A percentile compares a stretch with the other conserved stretches of the same genome.
Evolutionary conservation across 2,888 invertebrate species (phyloP).

Genomic region (Nomada hirtipes): DNA sequence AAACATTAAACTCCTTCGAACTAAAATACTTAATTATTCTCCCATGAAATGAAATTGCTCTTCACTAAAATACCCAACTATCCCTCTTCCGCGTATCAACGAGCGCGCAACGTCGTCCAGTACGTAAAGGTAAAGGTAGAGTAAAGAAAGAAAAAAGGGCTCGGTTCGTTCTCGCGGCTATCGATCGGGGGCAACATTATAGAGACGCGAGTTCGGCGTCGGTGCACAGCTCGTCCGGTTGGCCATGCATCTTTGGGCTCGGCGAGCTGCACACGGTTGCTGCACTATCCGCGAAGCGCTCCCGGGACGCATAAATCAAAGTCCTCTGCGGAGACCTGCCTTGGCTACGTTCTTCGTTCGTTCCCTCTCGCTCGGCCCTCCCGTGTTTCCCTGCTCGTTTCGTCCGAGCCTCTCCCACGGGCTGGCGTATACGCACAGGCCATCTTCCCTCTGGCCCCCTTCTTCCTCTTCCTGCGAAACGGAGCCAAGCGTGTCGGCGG

Average conservation of each 20-base stretch:
- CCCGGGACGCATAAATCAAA: conserved; percentile 81
- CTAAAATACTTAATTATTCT: conserved; percentile 30
- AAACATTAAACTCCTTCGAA: neutral
- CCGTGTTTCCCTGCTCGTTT: conserved; percentile 5
- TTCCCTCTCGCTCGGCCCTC: conserved; percentile 1
- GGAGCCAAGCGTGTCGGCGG: conserved; percentile 59
- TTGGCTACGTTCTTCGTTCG: conserved; percentile 61
- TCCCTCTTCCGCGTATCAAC: conserved; percentile 17
- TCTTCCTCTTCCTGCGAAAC: conserved; percentile 8
- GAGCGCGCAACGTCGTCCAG: conserved; percentile 2
- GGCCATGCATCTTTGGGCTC: conserved; percentile 74
- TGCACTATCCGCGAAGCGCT: conserved; percentile 75
- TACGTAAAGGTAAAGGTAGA: neutral
- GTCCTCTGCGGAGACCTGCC: conserved; percentile 76
- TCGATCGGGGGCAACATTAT: conserved; percentile 66
- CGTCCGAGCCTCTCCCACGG: conserved; percentile 19
- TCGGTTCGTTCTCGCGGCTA: conserved; percentile 36
- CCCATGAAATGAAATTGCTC: neutral
- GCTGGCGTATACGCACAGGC: neutral
- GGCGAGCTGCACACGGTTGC: conserved; percentile 64
- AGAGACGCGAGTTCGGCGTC: conserved; percentile 67
- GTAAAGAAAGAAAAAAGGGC: neutral
- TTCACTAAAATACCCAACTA: neutral
- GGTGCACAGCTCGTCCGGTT: conserved; percentile 56
- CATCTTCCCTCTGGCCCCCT: neutral